These are phyloP conservation scores for Sclerodermus sp. DNA, from an alignment of 2,888 invertebrate species.

Conservation along the genomic window DNA sequence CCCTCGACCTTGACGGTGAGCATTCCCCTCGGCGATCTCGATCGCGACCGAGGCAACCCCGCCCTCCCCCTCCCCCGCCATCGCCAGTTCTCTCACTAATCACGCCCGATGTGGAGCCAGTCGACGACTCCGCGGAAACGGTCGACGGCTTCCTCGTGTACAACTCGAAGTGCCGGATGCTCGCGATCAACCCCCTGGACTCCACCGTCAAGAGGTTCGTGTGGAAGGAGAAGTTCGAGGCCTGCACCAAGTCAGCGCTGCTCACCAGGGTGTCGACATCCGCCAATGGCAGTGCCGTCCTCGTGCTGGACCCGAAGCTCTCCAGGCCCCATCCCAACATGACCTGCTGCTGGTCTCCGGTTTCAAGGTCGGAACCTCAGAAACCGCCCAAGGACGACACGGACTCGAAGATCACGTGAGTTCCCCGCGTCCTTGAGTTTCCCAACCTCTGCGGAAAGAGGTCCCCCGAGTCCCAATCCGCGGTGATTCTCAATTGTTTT, in stretches of 20 bases:
- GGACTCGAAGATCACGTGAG: conserved; percentile 49
- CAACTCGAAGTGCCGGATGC: conserved; percentile 67
- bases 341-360: conserved; percentile 67
- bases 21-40: conserved; percentile 15
- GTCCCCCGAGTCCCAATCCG: too few relatives aligned
- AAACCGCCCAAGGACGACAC: conserved; percentile 36
- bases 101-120: too few relatives aligned
- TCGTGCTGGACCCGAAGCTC: conserved; percentile 33
- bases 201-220: conserved; percentile 64
- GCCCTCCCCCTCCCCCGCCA: neutral
- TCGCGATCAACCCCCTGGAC: conserved; percentile 60
- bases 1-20: conserved; percentile 13
- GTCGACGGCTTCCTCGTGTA: conserved; percentile 60
- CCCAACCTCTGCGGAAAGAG: too few relatives aligned
- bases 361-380: conserved; percentile 61
- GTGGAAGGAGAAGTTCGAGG: conserved; percentile 60
- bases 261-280: conserved; percentile 35
- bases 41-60: too few relatives aligned
- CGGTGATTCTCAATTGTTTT: too few relatives aligned
- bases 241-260: conserved; percentile 56
- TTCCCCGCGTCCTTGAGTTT: conserved; percentile 1
- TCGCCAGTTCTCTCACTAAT: too few relatives aligned
- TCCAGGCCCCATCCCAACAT: conserved; percentile 57
- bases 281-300: conserved; percentile 35
- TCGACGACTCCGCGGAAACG: conserved; percentile 24